phyloP scores from a whole-genome alignment of 2,797 vertebrate species.

The Yasuhikotakia modesta region DNA sequence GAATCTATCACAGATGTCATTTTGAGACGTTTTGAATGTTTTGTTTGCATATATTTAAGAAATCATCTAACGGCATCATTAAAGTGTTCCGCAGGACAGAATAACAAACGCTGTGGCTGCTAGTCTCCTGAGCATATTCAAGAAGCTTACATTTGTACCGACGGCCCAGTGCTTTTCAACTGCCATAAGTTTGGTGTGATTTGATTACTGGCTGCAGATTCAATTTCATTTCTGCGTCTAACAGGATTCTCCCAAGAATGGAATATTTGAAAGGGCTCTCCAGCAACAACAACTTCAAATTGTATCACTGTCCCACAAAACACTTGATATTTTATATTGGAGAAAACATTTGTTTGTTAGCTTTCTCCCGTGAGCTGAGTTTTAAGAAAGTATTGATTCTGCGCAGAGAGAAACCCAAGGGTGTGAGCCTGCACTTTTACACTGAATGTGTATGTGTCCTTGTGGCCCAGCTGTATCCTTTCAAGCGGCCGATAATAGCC shows the following conservation, averaged over 20 bases:
- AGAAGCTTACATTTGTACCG: neutral
- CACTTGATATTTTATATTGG: constrained; percentile 43
- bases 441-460: neutral
- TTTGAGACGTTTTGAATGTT: neutral
- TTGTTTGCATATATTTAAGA: neutral
- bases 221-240: constrained; percentile 41
- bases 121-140: neutral
- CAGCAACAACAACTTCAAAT: constrained; percentile 30
- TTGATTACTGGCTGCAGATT: constrained; percentile 38
- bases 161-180: constrained; percentile 24
- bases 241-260: constrained; percentile 35
- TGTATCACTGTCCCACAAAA: constrained; percentile 26
- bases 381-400: constrained; percentile 55
- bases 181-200: neutral
- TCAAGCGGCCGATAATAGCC: constrained; percentile 40
- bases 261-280: constrained; percentile 37
- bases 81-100: neutral
- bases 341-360: constrained; percentile 50
- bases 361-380: constrained; percentile 49
- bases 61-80: neutral
- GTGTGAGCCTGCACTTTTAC: constrained; percentile 20
- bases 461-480: constrained; percentile 18
- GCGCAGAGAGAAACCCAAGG: constrained; percentile 28
- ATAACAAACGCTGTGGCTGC: neutral
- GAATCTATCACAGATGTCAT: neutral